These are phyloP conservation scores for Lates japonicus DNA, from an alignment of 2,797 vertebrate species.

Conservation along the genomic window DNA sequence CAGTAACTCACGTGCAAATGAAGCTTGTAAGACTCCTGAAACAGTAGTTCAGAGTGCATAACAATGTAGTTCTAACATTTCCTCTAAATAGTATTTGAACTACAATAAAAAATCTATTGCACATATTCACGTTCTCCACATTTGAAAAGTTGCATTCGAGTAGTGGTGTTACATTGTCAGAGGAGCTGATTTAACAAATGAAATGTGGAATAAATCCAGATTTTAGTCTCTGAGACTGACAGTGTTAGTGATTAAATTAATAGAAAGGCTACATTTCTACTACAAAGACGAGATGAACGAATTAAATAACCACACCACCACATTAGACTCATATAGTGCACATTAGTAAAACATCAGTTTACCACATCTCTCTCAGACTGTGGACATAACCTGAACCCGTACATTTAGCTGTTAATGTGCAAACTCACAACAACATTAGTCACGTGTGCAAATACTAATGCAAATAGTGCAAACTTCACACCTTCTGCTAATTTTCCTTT, in stretches of 20 bases:
- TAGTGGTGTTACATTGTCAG: constrained; percentile 26
- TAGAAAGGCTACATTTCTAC: not conserved
- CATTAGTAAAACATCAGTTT: constrained; percentile 7
- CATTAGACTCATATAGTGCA: constrained; percentile 61
- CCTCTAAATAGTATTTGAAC: constrained; percentile 13
- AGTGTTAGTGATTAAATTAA: constrained; percentile 25
- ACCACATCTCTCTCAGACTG: constrained; percentile 13
- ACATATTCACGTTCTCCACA: constrained; percentile 43
- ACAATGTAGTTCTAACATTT: constrained; percentile 15
- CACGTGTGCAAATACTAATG: constrained; percentile 37
- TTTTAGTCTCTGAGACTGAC: constrained; percentile 37
- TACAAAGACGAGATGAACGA: too few relatives aligned
- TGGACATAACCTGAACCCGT: constrained; percentile 26
- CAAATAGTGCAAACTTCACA: constrained; percentile 44
- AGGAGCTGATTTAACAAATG: constrained; percentile 45
- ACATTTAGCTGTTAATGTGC: constrained; percentile 45
- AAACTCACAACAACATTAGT: constrained; percentile 39
- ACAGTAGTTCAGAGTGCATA: constrained; percentile 49
- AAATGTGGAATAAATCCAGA: constrained; percentile 44
- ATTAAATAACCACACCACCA: too few relatives aligned
- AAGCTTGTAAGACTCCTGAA: constrained; percentile 31
- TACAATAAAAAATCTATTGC: constrained; percentile 31
- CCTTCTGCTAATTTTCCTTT: constrained; percentile 26
- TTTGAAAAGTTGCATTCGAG: constrained; percentile 27
- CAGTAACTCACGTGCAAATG: constrained; percentile 65